Percentiles rank a stretch among this genome's conserved stretches.
These are phyloP conservation scores for Eupeodes corollae DNA, from an alignment of 1,140 invertebrate genomes.

Conservation along the genomic window DNA sequence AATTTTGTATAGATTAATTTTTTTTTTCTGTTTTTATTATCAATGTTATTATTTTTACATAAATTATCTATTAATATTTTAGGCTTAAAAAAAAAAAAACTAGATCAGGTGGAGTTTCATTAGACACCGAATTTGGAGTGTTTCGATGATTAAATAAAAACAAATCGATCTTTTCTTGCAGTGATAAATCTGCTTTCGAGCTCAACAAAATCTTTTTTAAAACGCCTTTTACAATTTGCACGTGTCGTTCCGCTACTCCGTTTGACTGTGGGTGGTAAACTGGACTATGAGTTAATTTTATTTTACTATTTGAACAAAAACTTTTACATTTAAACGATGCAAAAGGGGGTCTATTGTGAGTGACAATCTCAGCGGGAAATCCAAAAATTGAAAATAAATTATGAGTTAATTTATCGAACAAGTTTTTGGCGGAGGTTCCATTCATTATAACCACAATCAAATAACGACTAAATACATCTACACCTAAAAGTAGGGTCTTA, in stretches of 20 bases:
- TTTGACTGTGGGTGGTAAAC: conserved; percentile 15
- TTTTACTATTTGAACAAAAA: conserved; percentile 15
- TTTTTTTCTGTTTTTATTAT: too few species aligned
- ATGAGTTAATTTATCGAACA: conserved; percentile 11
- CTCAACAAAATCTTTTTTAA: conserved; percentile 4
- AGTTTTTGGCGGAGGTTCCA: conserved; percentile 3
- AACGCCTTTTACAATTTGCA: conserved; percentile 14
- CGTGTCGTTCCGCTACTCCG: conserved; percentile 15
- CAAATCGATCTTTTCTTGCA: conserved; percentile 7
- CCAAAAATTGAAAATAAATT: conserved; percentile 15
- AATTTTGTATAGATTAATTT: too few species aligned
- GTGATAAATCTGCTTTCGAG: not conserved
- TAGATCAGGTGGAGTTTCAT: too few species aligned
- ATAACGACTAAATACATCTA: too few species aligned
- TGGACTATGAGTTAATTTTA: conserved; percentile 12
- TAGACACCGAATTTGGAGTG: conserved; percentile 1
- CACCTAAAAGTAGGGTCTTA: conserved; percentile 31
- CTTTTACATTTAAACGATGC: conserved; percentile 12
- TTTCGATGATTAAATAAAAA: conserved; percentile 13
- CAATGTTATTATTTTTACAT: too few species aligned
- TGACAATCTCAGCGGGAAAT: conserved; percentile 13
- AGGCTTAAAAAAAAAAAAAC: too few species aligned
- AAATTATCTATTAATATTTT: too few species aligned
- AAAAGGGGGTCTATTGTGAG: conserved; percentile 24
- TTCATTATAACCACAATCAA: not conserved